These are phyloP conservation scores for Hymenochirus boettgeri DNA, from an alignment of 2,113 vertebrate species.

Conservation along the genomic window DNA sequence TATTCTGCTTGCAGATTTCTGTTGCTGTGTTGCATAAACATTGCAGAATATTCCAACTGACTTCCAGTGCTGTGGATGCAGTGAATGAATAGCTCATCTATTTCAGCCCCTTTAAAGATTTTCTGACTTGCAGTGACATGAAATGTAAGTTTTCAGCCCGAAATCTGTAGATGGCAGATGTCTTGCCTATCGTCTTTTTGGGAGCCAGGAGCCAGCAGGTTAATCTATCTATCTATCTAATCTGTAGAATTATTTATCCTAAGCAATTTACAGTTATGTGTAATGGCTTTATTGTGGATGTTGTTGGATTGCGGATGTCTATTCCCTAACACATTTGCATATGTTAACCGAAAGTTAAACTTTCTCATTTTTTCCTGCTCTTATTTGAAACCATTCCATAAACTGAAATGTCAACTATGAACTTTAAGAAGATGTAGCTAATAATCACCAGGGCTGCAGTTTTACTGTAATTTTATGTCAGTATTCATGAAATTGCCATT, in stretches of 20 bases:
- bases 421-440: neutral
- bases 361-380: neutral
- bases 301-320: constrained; percentile 30
- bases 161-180: constrained; percentile 27
- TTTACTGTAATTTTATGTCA: no score
- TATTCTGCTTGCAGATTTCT: constrained; percentile 17
- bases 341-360: neutral
- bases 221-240: constrained; percentile 30
- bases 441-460: neutral
- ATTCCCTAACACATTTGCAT: neutral
- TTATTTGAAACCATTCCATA: no score
- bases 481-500: neutral
- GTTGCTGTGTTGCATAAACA: constrained; percentile 13
- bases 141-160: constrained; percentile 39
- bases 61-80: constrained; percentile 16
- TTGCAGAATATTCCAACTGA: constrained; percentile 31
- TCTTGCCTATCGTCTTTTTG: constrained; percentile 26
- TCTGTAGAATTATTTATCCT: neutral
- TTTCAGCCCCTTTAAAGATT: constrained; percentile 24
- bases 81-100: constrained; percentile 13
- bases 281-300: neutral
- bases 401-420: no score
- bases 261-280: neutral
- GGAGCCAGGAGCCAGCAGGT: constrained; percentile 49
- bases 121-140: constrained; percentile 32